Evolutionary conservation across 2,113 vertebrate genomes (phyloP), one percentile per base, ranked within the genome.

Genomic region (Physeter macrocephalus): DNA sequence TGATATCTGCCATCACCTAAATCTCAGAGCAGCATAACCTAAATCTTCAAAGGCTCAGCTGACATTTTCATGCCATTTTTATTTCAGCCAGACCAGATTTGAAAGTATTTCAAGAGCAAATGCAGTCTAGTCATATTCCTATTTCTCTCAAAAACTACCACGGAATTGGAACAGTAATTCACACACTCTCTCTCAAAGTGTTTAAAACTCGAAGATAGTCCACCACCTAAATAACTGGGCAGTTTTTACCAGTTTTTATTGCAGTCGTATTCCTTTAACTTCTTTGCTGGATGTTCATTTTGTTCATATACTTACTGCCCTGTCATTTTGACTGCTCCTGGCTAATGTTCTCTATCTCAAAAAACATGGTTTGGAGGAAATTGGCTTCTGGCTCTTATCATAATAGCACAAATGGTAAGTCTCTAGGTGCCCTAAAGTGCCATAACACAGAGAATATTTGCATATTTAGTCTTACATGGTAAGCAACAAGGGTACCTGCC

Each of bases 361-460:
- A 97, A 98, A 95, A 97, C 97, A 96, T 27, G 90, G 82, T 71
- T 96, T 94, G 82, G 90, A 96, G 78, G 91, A 97, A 98, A 98
- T 88, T 97, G 95, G 75, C 95, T 95, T 96, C 83, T 96, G 83
- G 69, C 66, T 95, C 95, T 94, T 96, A 97, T 97, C 74, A 96
- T 93, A 97, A 41, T 98, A 96, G 90, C 82, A 94, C 87, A 96
- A 98, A 72, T 98, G 96, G 96, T 77, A 97, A 95, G 92, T 97
- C 90, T 97, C 88, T 93, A 75, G 86, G 84, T 97, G 88, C 66
- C 97, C 93, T 80, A 62, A 89, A 62, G 27, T 74, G 67, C 77
- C 96, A 69, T 61, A 94, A 46, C 27, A 88, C 61, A 89, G 90
- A 95, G 71, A 95, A 89, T 94, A 95, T 95, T 94, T 82, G 8